Conservation (phyloP, 2,113 vertebrate species). For the Forbesichthys agassizii region DNA sequence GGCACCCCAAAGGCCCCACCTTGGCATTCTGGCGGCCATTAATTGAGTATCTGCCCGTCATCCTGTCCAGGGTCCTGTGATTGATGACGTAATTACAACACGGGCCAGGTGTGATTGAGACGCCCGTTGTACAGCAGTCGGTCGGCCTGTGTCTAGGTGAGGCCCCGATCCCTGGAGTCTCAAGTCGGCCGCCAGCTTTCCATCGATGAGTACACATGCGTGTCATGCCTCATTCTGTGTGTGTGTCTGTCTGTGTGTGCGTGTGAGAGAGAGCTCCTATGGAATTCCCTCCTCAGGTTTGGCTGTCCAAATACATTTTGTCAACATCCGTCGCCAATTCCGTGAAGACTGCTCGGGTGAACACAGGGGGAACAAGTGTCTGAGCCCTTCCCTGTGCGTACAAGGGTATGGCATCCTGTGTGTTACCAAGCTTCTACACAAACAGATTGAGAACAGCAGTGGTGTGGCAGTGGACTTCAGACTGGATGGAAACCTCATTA, state of each 20-base stretch:
- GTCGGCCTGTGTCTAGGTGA: slow-evolving; percentile 58
- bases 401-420: not conserved
- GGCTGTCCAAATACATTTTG: not conserved
- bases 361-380: not conserved
- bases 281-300: not conserved
- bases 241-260: slow-evolving; percentile 2
- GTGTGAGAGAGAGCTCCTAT: slow-evolving; percentile 2
- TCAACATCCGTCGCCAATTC: not conserved
- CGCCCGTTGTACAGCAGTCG: slow-evolving; percentile 58
- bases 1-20: slow-evolving; percentile 42
- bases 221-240: no score
- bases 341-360: not conserved
- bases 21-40: slow-evolving; percentile 64
- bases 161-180: slow-evolving; percentile 56
- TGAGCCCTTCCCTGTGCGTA: not conserved
- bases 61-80: slow-evolving; percentile 47
- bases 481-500: not conserved
- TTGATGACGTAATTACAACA: slow-evolving; percentile 75
- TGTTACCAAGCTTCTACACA: no score
- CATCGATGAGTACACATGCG: slow-evolving; percentile 22
- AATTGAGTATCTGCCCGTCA: slow-evolving; percentile 71
- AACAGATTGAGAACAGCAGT: no score
- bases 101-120: slow-evolving; percentile 65
- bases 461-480: no score
- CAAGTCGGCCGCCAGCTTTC: slow-evolving; percentile 56